phyloP scores from a whole-genome alignment of 2,888 invertebrate genomes.

The Drosophila sordidapex region DNA sequence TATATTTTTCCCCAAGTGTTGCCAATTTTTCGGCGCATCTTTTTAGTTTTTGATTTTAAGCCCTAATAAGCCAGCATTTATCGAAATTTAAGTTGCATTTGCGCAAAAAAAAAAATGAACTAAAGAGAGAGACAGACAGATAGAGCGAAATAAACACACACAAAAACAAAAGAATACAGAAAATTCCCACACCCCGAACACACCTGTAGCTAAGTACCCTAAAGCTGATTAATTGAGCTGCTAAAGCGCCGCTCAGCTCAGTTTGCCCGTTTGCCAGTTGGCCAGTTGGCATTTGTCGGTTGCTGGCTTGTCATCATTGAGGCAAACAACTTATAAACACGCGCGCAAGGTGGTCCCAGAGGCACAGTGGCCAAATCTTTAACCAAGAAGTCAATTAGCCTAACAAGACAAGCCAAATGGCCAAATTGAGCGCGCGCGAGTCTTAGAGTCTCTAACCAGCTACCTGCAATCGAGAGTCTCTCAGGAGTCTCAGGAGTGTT shows the following conservation, averaged over 20 bases:
- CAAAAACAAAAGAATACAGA: constrained; percentile 16
- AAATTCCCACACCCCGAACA: constrained; percentile 56
- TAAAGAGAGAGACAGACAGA: not conserved
- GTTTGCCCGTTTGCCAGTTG: constrained; percentile 37
- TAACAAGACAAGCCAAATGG: constrained; percentile 75
- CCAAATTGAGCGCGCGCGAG: constrained; percentile 48
- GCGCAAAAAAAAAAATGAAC: not conserved
- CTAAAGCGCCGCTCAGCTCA: constrained; percentile 60
- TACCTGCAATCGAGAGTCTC: constrained; percentile 36
- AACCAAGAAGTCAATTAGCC: constrained; percentile 82
- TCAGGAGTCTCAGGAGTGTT: constrained; percentile 22
- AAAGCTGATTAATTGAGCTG: constrained; percentile 74
- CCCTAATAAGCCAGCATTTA: constrained; percentile 13
- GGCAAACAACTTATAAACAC: constrained; percentile 63
- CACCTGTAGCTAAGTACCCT: constrained; percentile 62
- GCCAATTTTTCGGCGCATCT: not conserved
- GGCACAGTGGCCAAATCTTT: constrained; percentile 32
- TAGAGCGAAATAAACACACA: not conserved
- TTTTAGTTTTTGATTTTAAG: not conserved
- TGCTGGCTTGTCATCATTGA: constrained; percentile 55
- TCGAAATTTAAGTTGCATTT: constrained; percentile 38
- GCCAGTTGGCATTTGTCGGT: constrained; percentile 23
- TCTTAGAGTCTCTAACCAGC: constrained; percentile 32
- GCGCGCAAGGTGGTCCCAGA: constrained; percentile 68
- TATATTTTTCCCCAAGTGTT: not conserved